These are phyloP conservation scores for Habroteleia sp. DNA, from an alignment of 2,888 invertebrate species.

Conservation along the genomic window DNA sequence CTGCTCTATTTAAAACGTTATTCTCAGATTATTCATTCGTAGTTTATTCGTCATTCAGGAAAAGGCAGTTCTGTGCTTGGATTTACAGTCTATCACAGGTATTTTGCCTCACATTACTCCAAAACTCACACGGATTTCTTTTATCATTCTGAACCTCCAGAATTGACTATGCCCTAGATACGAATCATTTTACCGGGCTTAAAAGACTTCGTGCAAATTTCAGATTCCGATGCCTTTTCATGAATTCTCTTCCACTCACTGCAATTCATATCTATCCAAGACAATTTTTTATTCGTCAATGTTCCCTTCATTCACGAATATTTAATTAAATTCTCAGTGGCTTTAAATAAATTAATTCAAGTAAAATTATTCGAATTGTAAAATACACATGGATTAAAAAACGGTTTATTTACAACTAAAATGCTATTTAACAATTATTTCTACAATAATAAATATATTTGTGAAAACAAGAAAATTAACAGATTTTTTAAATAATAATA, in stretches of 20 bases:
- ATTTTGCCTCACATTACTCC: conserved; percentile 29
- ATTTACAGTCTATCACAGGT: conserved; percentile 29
- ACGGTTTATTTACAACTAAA: too few relatives aligned
- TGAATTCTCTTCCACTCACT: conserved; percentile 8
- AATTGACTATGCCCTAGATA: conserved; percentile 45
- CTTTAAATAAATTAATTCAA: neutral
- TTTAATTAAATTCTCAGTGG: neutral
- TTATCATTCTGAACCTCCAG: conserved; percentile 26
- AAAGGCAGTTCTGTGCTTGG: conserved; percentile 20
- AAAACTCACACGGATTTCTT: conserved; percentile 38
- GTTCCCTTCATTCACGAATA: neutral
- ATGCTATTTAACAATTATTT: too few relatives aligned
- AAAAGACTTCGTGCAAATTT: conserved; percentile 44
- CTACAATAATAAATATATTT: too few relatives aligned
- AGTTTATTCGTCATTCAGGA: conserved; percentile 33
- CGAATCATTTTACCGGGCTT: conserved; percentile 44
- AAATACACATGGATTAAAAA: too few relatives aligned
- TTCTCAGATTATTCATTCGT: conserved; percentile 32
- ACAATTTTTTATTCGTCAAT: conserved; percentile 1
- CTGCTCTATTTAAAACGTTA: conserved; percentile 23
- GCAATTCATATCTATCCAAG: conserved; percentile 19
- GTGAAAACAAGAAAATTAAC: too few relatives aligned
- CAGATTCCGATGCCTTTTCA: conserved; percentile 41
- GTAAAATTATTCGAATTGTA: too few relatives aligned
- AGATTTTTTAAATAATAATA: too few relatives aligned